Base-by-base conservation (phyloP, 2,113 vertebrate species). In the Actenoides hombroni region DNA sequence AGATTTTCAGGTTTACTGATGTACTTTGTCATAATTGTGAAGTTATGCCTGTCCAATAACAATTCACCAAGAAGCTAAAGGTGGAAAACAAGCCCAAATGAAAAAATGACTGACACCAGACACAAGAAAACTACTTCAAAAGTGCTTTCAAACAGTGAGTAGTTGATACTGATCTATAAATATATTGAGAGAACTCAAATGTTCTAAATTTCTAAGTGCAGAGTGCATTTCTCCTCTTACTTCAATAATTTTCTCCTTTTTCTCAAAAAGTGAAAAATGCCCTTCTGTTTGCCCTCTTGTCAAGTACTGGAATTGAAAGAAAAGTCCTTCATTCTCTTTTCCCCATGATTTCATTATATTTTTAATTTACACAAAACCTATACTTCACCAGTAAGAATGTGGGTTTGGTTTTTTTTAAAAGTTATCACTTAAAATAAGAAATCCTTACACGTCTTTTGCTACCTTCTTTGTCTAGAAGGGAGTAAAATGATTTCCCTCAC, bases 1-100 rank as follows among this genome's bases (percentile, higher is more conserved):
- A 99, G 98, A 97, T 99, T 99, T 92, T 99, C 98, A 69, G 98
- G 98, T 97, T 98, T 98, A 95, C 98, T 99, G 98, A 99, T 99
- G 94, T 99, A 99, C 63, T 98, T 98, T 0, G 98, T 99, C 98
- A 99, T 99, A 97, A 99, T 98, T 63, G 98, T 99, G 97, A 99
- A 99, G 95, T 99, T 99, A 93, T 99, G 98, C 91, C 98, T 98
- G 81, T 99, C 98, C 97, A 99, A 77, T 46, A 99, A 97, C 80
- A 99, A 97, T 77, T 99, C 98, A 79, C 98, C 98, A 1, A 99
- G 98, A 92, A 99, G 98, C 98, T 99, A 79, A 54, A 95, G 69
- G 86, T 15, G 33, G 64, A 89, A 84, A 94, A 93, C 10, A 92
- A 73, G 13, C 6, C 23, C 31, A 0, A 80, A 70, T 49, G 33